Evolutionary conservation across 2,797 vertebrate species (phyloP).

Genomic region (Melanotaenia boesemani): DNA sequence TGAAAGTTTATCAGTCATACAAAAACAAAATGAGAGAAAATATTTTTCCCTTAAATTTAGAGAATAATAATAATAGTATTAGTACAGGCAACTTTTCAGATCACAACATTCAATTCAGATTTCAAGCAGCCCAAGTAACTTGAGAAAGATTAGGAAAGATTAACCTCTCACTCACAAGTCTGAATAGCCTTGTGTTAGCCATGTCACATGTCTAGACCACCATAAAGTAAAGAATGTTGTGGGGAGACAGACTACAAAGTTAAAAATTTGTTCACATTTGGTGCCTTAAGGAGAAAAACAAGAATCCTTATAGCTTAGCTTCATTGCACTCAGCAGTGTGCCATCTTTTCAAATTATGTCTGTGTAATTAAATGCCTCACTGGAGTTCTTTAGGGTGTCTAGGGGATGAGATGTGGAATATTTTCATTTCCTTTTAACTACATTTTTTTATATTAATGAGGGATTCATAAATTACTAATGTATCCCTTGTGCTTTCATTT

Average conservation of each 20-base stretch:
- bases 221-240: conserved; percentile 36
- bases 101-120: not conserved
- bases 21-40: no score
- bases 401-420: conserved; percentile 6
- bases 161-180: conserved; percentile 33
- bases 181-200: conserved; percentile 34
- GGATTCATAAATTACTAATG: no score
- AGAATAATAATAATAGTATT: not conserved
- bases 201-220: conserved; percentile 48
- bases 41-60: not conserved
- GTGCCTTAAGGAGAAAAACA: conserved; percentile 4
- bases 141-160: conserved; percentile 54
- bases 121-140: not conserved
- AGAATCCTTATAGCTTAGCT: not conserved
- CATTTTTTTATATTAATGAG: no score
- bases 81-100: not conserved
- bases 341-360: not conserved
- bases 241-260: not conserved
- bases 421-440: conserved; percentile 7
- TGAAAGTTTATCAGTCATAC: no score
- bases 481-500: no score
- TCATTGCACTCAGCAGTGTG: not conserved
- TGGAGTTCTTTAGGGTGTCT: conserved; percentile 22
- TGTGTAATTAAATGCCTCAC: conserved; percentile 15
- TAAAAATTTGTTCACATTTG: conserved; percentile 19